phyloP scores from a whole-genome alignment of 2,797 vertebrate species.

The Pseudopleuronectes americanus region DNA sequence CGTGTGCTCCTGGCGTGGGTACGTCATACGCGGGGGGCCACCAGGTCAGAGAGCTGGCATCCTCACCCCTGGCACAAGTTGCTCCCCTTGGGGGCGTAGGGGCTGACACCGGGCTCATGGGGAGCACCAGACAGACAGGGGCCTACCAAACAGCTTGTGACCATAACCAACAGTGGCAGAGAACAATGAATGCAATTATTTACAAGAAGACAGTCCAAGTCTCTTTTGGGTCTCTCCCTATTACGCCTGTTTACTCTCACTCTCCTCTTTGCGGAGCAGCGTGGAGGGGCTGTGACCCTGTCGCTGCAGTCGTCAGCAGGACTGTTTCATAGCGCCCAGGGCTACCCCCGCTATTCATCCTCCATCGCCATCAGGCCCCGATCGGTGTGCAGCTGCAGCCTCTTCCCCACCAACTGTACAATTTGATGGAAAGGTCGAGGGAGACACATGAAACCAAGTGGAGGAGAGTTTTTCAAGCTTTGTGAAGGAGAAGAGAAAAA shows the following conservation, averaged over 20 bases:
- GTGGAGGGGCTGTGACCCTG: conserved; percentile 73
- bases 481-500: conserved; percentile 17
- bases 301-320: conserved; percentile 69
- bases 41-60: conserved; percentile 82
- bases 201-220: conserved; percentile 85
- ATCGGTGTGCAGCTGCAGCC: conserved; percentile 71
- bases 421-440: conserved; percentile 38
- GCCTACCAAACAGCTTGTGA: conserved; percentile 88
- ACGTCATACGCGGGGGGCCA: conserved; percentile 79
- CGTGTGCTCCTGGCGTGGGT: conserved; percentile 73
- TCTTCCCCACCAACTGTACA: conserved; percentile 53
- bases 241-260: conserved; percentile 77
- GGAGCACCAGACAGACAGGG: conserved; percentile 87
- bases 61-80: conserved; percentile 84
- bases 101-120: conserved; percentile 80
- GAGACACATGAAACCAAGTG: conserved; percentile 37
- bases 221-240: conserved; percentile 68
- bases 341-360: conserved; percentile 68
- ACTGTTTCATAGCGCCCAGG: conserved; percentile 61
- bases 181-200: conserved; percentile 87
- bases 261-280: conserved; percentile 61
- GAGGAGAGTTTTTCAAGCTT: conserved; percentile 1
- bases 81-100: conserved; percentile 77
- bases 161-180: conserved; percentile 83
- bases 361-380: conserved; percentile 59